Base-by-base conservation (phyloP, 2,888 invertebrate genomes). In the Sesia bembeciformis region DNA sequence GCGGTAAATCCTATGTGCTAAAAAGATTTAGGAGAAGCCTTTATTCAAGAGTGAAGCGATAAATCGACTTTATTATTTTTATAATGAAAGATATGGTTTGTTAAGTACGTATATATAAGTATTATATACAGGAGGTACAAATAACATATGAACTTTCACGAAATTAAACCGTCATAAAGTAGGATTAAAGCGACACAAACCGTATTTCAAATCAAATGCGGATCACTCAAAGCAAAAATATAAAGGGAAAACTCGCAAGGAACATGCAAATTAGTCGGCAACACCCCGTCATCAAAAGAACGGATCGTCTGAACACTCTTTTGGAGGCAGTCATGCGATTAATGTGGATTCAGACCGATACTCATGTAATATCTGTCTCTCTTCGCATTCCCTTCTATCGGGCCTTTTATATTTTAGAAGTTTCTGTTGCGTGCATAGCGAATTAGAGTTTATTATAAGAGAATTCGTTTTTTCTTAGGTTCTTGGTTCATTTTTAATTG, bases 241-340 rank as follows among this genome's bases (percentile, higher is more conserved):
- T 38, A 4, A 50, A 50, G 38, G 42, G 42, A 42, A 42, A 8
- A n/a, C 23, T 49, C 23, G 6, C 7, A n/a, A 49, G 49, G 49
- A 6, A n/a, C 23, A 49, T 50, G 50, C 39, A 50, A 50, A 50
- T 50, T 38, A 38, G 50, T 50, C 46, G 23, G 7, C 39, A 38
- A 39, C 42, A 42, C 42, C 39, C 38, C 39, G 50, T 39, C 38
- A 50, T 39, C 39, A 50, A 50, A 50, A 38, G 38, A 50, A 6
- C n/a, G n/a, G 46, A 50, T 50, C 50, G 7, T 50, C 4, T 39
- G 50, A 6, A 50, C 5, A 4, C 38, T 50, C 50, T 50, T 65
- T 67, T 61, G 61, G 58, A 67, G 58, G 56, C 52, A 57, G 53
- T 54, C 58, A 60, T 57, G 57, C 57, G 63, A 66, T 58, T 59